Percentiles rank a stretch among this genome's conserved stretches.
Conservation (phyloP, 1,140 invertebrate species). For the Bradynema listronoti region DNA sequence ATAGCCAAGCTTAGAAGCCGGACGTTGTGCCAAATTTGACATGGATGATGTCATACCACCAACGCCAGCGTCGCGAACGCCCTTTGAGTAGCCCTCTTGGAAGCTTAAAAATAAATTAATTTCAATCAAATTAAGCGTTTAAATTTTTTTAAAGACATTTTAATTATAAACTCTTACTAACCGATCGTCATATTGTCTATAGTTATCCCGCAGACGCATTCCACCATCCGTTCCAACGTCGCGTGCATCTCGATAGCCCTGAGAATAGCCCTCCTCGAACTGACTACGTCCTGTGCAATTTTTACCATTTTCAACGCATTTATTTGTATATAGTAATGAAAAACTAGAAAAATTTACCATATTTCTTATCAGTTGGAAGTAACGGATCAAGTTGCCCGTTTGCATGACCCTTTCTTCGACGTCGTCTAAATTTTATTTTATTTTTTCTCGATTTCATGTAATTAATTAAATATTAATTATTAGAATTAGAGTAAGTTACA, state of each 20-base stretch:
- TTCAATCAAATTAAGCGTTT: not conserved
- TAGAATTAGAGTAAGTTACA: no score
- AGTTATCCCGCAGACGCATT: slow-evolving; percentile 51
- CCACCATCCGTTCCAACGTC: slow-evolving; percentile 35
- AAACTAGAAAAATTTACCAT: no score
- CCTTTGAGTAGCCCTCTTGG: slow-evolving; percentile 53
- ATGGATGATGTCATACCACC: slow-evolving; percentile 55
- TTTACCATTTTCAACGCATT: no score
- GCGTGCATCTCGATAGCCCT: slow-evolving; percentile 49
- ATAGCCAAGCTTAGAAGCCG: slow-evolving; percentile 41
- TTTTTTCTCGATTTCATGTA: no score
- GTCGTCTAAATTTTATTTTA: not conserved
- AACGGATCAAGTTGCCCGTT: slow-evolving; percentile 35
- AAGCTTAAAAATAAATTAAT: no score
- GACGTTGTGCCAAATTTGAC: slow-evolving; percentile 51
- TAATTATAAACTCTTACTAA: slow-evolving; percentile 16
- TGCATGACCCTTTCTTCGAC: slow-evolving; percentile 20
- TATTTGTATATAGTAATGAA: no score
- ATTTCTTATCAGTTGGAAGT: no score
- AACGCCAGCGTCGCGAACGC: slow-evolving; percentile 50
- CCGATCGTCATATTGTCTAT: slow-evolving; percentile 40
- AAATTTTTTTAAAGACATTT: not conserved
- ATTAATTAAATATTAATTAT: no score
- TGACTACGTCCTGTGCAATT: slow-evolving; percentile 33
- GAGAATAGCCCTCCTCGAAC: slow-evolving; percentile 54